Percentiles rank a stretch among this genome's conserved stretches.
Conservation (phyloP, 2,113 vertebrate genomes). For the Neogobius melanostomus region DNA sequence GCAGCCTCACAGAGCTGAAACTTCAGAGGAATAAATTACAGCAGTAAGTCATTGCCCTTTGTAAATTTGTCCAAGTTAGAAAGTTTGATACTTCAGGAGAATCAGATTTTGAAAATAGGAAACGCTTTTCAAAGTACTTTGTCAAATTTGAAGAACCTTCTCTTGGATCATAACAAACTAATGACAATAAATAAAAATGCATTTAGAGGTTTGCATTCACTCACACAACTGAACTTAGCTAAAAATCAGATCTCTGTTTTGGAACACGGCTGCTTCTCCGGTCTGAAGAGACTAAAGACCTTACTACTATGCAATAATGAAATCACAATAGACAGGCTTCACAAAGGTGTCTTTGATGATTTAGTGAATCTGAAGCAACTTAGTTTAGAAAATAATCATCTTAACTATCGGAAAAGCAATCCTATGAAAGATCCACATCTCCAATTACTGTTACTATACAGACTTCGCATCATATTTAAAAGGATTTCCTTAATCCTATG, state of each 20-base stretch:
- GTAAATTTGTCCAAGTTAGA: background rate
- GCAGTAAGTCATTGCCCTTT: background rate
- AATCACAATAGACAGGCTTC: slow-evolving; percentile 12
- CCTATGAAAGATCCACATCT: slow-evolving; percentile 15
- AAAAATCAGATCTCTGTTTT: slow-evolving; percentile 59
- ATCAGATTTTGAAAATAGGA: background rate
- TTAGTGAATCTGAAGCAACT: slow-evolving; percentile 60
- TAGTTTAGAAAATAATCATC: slow-evolving; percentile 61
- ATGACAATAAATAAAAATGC: background rate
- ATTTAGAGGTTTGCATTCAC: slow-evolving; percentile 51
- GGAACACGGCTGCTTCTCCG: slow-evolving; percentile 45
- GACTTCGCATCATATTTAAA: too few species aligned
- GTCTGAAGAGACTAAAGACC: slow-evolving; percentile 44
- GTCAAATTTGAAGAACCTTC: slow-evolving; percentile 50
- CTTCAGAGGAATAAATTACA: background rate
- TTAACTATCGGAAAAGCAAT: background rate
- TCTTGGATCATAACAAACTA: slow-evolving; percentile 64
- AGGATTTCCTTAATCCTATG: too few species aligned
- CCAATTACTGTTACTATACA: too few species aligned
- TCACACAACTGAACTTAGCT: slow-evolving; percentile 56
- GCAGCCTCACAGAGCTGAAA: background rate
- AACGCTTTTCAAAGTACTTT: slow-evolving; percentile 20
- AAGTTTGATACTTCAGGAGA: background rate
- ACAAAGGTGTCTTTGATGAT: slow-evolving; percentile 31
- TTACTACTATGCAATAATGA: slow-evolving; percentile 55